Base-by-base conservation (phyloP, 2,113 vertebrate species). In the Microcebus lehilahytsara region DNA sequence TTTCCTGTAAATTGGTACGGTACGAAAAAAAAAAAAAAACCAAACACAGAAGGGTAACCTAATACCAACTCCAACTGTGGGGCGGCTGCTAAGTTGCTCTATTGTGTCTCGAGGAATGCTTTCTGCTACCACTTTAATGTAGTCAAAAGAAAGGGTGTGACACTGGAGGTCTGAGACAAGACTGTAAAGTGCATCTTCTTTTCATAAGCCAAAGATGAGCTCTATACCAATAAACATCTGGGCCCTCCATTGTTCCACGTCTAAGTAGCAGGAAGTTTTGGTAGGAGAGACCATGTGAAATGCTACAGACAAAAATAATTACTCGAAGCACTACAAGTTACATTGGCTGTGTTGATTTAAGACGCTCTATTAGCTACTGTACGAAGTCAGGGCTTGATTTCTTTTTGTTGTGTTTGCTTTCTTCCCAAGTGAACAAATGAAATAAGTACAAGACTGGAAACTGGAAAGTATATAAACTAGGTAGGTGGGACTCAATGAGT, bases 1-100 rank as follows among this genome's bases (percentile, higher is more conserved):
- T 98, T 98, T 98, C 96, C 97, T 98, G 97, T 98, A 98, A 99
- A 97, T 93, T 97, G 88, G 97, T 86, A 98, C 75, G 96, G 69
- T 88, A 94, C 78, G 83, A 85, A 79, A 80, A 88, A 40, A 88
- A 72, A 80, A 95, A 42, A 42, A 42, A 42, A 42, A 42, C 37
- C 40, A 91, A 78, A 95, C 46, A 37, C 62, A 14, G 0, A 97
- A 97, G 89, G 92, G 98, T 98, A 99, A 99, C 92, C 94, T 77
- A 98, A 98, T 96, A 97, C 66, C 9, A 85, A 93, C 66, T 64
- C 67, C 67, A 16, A 72, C 74, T 89, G 46, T 75, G 85, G 87
- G 96, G 83, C 37, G 93, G 92, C 96, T 93, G 88, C 94, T 93
- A 32, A 84, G 40, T 81, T 97, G 58, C 90, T 95, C 95, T 89